phyloP scores from a whole-genome alignment of 2,113 vertebrate species.

The Ursus arctos region DNA sequence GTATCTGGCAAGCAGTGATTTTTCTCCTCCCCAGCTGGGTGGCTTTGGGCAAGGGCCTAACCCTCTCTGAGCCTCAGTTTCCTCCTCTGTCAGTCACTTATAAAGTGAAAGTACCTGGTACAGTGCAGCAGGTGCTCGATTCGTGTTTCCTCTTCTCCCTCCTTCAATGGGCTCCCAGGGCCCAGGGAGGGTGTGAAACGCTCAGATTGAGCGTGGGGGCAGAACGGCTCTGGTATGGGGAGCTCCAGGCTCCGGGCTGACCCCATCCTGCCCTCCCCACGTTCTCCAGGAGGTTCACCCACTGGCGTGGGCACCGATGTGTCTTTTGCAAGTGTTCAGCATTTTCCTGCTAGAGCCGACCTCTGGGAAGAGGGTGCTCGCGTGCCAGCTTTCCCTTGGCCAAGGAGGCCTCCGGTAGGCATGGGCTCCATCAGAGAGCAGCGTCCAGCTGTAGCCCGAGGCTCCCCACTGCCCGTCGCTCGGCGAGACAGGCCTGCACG shows the following conservation, averaged over 20 bases:
- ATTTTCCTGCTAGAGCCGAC: background rate
- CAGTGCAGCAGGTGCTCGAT: background rate
- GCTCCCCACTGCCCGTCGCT: fast-evolving
- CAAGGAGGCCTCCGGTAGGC: background rate
- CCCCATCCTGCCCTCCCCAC: fast-evolving
- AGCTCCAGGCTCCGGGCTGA: background rate
- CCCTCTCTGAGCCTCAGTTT: background rate
- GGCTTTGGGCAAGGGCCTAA: background rate
- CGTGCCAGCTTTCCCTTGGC: background rate
- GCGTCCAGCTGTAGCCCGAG: fast-evolving
- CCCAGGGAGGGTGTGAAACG: background rate
- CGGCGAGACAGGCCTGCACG: fast-evolving
- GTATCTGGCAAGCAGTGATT: background rate
- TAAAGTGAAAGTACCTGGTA: background rate
- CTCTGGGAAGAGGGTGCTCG: background rate
- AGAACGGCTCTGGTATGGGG: background rate
- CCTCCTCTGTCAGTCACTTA: background rate
- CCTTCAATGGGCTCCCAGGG: background rate
- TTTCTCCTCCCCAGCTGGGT: fast-evolving
- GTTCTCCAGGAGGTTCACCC: background rate
- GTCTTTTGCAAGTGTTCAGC: background rate
- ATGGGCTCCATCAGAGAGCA: fast-evolving
- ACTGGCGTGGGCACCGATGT: fast-evolving
- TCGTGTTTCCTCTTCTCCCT: background rate
- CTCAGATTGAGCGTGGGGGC: fast-evolving